A percentile compares a stretch with the other conserved stretches of the same genome.
Conservation (phyloP, 2,888 invertebrate species). For the Diploptera punctata region DNA sequence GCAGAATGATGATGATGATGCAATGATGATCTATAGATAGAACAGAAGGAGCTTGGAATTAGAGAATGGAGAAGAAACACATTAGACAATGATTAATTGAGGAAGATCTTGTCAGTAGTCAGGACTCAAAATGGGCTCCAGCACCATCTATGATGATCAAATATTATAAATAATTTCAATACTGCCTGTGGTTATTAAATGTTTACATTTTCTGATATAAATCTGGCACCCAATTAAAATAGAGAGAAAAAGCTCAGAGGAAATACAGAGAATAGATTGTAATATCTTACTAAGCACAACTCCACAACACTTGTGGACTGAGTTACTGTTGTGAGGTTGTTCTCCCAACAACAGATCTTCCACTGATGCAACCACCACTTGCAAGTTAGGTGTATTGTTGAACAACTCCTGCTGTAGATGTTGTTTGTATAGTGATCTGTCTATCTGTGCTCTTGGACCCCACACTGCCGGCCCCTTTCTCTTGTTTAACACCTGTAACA, state of each 20-base stretch:
- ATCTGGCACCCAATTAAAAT: no score
- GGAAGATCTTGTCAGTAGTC: no score
- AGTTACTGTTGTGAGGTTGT: slow-evolving; percentile 13
- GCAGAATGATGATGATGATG: no score
- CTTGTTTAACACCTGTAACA: slow-evolving; percentile 75
- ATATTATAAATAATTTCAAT: neutral
- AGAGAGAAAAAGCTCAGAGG: no score
- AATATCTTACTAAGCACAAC: slow-evolving; percentile 61
- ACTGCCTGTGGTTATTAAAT: neutral
- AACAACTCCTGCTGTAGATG: slow-evolving; percentile 76
- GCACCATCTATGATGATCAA: no score
- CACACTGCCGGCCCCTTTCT: slow-evolving; percentile 88
- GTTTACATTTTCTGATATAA: no score
- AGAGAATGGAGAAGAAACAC: no score
- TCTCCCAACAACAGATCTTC: slow-evolving; percentile 75
- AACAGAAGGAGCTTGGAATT: no score
- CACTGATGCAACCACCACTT: slow-evolving; percentile 73
- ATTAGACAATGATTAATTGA: no score
- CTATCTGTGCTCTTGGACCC: slow-evolving; percentile 89
- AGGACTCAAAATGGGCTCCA: no score
- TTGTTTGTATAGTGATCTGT: slow-evolving; percentile 77
- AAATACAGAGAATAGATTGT: no score
- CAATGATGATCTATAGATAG: no score
- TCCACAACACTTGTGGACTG: slow-evolving; percentile 56
- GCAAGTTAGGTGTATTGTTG: slow-evolving; percentile 65